Evolutionary conservation across 2,797 vertebrate genomes (phyloP), one percentile per base, ranked within the genome.

Genomic region (Simalia tracyae): DNA sequence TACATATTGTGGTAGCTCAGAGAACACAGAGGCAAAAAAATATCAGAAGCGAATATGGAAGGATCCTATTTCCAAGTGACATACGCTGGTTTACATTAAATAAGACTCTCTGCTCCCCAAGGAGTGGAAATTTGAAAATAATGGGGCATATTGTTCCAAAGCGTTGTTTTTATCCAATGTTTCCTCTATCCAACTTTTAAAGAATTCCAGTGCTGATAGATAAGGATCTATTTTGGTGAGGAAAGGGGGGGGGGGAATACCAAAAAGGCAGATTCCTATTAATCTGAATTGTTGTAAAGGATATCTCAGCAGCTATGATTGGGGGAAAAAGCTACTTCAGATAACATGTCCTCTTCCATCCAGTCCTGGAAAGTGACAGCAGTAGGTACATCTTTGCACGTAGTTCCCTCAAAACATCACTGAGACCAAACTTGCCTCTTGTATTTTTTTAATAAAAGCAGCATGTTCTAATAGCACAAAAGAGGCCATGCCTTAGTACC

Each of bases 81-180:
- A 89, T 54, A 85, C 3, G 9, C 63, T 28, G 64, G 15, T 12
- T 56, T n/a, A 31, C 5, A 66, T 26, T 50, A 64, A 50, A 50
- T 28, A 31, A 60, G 36, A 17, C 22, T 59, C 54, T 28, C 9
- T 54, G 3, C 17, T 64, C 28, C 9, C 59, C 22, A 63, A 63
- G 56, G n/a, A n/a, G n/a, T 22, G 46, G 81, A 90, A 95, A 93
- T 28, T 93, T 42, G 10, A 94, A 93, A 92, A 90, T 91, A 95
- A 64, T 59, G 59, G 92, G 89, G 90, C 76, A 94, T 59, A 50
- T n/a, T 28, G 11, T 26, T 31, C 42, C 17, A 10, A 89, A 72
- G 50, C 9, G 24, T 22, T 11, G 6, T 22, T 72, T 88, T 57
- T n/a, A 81, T 81, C 12, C 22, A 24, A 26, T 42, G 72, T 72